Evolutionary conservation across 1,140 invertebrate genomes (phyloP), one percentile per base, ranked within the genome.

Genomic region (Formica selysi): DNA sequence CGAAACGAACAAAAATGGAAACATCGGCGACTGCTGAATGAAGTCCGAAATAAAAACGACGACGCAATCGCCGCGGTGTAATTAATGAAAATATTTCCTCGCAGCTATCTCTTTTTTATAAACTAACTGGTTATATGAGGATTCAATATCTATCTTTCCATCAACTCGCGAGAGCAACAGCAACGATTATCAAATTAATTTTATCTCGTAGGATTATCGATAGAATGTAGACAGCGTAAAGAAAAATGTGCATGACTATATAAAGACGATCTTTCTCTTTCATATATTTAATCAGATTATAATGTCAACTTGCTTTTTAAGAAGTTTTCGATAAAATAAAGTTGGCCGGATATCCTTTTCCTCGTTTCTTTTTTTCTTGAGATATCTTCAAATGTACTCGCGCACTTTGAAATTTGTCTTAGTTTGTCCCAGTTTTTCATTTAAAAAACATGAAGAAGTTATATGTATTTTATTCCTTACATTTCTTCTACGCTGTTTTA

Each of bases 41-140:
- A 29, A 73, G 29, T 54, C n/a, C 68, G 29, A 26, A 83, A 83
- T 81, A 83, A 73, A 73, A 74, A 73, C 54, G 38, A 16, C 19
- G 68, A 73, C n/a, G n/a, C 79, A 61, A 83, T 74, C 38, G 68
- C 29, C 38, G 19, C 54, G 32, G 32, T 54, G 67, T 83, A 83
- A 83, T 83, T 83, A 83, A 74, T 74, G 68, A 83, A 83, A 83
- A 74, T 74, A 74, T 83, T 83, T 73, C 38, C 54, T 83, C 19
- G 26, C 26, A 13, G 59, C 19, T n/a, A 36, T 8, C 79, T 36
- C 3, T 73, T 48, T 26, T 38, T 81, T 48, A 48, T 29, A 73
- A 22, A 26, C 48, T 54, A 67, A 48, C 32, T 54, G 8, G 22
- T 80, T 70, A 57, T n/a, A 68, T 54, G 22, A 68, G 41, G 26